A percentile compares a stretch with the other conserved stretches of the same genome.
These are phyloP conservation scores for Maconellicoccus hirsutus DNA, from an alignment of 1,140 invertebrate species.

Conservation along the genomic window DNA sequence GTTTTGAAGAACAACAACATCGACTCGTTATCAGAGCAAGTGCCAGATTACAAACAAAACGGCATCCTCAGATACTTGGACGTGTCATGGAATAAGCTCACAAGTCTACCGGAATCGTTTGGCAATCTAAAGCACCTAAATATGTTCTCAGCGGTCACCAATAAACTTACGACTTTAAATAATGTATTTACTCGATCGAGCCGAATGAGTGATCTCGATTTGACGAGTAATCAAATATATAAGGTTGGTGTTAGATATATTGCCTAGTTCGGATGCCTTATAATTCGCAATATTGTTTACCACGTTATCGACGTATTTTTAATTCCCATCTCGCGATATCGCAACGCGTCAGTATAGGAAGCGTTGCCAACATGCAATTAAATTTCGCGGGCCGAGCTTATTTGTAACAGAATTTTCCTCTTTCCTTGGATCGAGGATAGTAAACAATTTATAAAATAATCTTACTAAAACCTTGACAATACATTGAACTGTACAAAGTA, in stretches of 20 bases:
- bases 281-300: too few species aligned
- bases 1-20: slow-evolving; percentile 63
- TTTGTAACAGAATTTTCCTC: neutral
- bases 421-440: neutral
- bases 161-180: slow-evolving; percentile 53
- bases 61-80: slow-evolving; percentile 53
- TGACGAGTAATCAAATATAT: slow-evolving; percentile 31
- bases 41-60: slow-evolving; percentile 47
- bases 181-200: slow-evolving; percentile 53
- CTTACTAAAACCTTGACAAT: neutral
- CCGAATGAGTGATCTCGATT: slow-evolving; percentile 48
- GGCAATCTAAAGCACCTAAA: slow-evolving; percentile 50
- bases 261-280: too few species aligned
- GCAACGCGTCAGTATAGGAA: neutral
- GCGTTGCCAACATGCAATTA: neutral
- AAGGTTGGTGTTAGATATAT: neutral
- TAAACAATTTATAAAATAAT: neutral
- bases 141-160: slow-evolving; percentile 54
- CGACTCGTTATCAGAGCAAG: slow-evolving; percentile 55
- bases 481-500: slow-evolving; percentile 9
- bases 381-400: neutral
- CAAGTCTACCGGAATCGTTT: slow-evolving; percentile 53
- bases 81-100: slow-evolving; percentile 55
- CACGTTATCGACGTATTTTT: too few species aligned
- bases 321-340: too few species aligned